phyloP scores from a whole-genome alignment of 1,140 invertebrate genomes.

The Colletes gigas region DNA sequence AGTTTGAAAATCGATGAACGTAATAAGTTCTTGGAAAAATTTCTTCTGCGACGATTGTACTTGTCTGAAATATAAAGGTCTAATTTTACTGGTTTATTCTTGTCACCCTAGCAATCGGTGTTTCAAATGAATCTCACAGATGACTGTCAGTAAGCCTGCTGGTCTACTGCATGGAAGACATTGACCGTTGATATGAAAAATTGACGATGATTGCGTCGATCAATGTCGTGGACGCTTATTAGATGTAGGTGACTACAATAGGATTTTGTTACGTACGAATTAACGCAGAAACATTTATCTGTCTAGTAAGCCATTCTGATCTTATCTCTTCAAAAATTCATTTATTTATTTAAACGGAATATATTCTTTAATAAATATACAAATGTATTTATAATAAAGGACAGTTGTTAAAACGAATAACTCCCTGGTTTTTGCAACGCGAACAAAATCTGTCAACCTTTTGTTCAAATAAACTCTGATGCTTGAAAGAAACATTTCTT shows the following conservation, averaged over 20 bases:
- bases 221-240: slow-evolving; percentile 18
- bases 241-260: not conserved
- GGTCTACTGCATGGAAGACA: slow-evolving; percentile 12
- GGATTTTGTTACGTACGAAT: not conserved
- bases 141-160: slow-evolving; percentile 17
- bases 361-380: no score
- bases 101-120: slow-evolving; percentile 9
- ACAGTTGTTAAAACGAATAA: no score
- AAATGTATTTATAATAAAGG: no score
- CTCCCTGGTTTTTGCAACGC: no score
- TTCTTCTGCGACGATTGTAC: not conserved
- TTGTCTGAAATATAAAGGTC: not conserved
- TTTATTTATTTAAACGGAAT: not conserved
- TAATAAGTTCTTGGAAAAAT: not conserved
- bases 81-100: slow-evolving; percentile 15
- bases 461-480: no score
- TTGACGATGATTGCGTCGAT: slow-evolving; percentile 40
- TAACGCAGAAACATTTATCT: not conserved
- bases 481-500: no score
- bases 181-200: slow-evolving; percentile 32
- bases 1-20: no score
- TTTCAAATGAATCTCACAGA: slow-evolving; percentile 26
- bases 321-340: not conserved
- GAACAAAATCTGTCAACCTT: no score
- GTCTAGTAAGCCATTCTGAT: not conserved